Percentiles rank a stretch among this genome's conserved stretches.
These are phyloP conservation scores for Hyaena hyaena DNA, from an alignment of 2,113 vertebrate genomes.

Conservation along the genomic window DNA sequence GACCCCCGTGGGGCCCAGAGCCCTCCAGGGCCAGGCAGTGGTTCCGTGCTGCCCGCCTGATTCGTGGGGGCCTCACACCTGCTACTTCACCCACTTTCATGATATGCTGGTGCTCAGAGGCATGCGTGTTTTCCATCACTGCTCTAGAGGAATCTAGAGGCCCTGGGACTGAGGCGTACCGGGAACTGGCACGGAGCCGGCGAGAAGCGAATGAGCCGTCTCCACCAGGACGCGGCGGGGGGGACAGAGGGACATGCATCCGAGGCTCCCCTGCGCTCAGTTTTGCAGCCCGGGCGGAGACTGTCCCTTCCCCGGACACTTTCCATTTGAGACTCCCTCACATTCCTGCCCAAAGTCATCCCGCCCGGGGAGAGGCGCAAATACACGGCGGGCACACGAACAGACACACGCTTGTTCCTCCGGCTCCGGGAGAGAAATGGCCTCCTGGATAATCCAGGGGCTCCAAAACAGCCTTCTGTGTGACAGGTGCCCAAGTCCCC, in stretches of 20 bases:
- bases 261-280: rapidly evolving
- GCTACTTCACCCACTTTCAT: rapidly evolving
- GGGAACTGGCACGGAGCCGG: rapidly evolving
- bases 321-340: background rate
- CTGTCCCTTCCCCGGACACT: too few species aligned
- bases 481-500: rapidly evolving
- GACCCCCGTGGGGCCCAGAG: rapidly evolving
- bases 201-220: background rate
- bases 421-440: background rate
- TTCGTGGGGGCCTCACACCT: background rate
- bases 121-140: background rate
- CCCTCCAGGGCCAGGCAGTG: background rate
- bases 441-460: background rate
- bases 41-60: background rate
- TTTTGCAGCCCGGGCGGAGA: background rate
- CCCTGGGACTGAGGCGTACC: rapidly evolving
- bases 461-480: background rate
- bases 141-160: background rate
- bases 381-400: background rate
- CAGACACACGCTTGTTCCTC: background rate
- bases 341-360: background rate
- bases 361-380: background rate
- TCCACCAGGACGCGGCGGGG: rapidly evolving
- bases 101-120: background rate
- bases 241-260: background rate